Base-by-base conservation (phyloP, 2,888 invertebrate species). In the Noctua janthe region DNA sequence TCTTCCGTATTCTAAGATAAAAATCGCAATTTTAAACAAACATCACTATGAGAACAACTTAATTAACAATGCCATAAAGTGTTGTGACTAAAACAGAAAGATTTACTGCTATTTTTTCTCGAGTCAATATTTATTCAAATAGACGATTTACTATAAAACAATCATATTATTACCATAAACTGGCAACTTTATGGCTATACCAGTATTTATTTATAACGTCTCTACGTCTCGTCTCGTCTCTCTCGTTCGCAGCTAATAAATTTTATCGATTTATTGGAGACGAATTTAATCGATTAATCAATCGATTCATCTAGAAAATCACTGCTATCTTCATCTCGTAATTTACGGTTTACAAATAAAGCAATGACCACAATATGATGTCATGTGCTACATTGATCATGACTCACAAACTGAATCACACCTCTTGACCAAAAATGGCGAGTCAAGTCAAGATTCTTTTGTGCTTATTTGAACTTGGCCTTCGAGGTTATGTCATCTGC, bases 391-490 rank as follows among this genome's bases (percentile, higher is more conserved):
- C 80, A 78, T 76, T 49, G 69, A 54, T 59, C 59, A 69, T 90
- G 90, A 90, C 59, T 90, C 90, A 90, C 62, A 35, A 35, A 51
- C 74, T 89, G 89, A 90, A 71, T 90, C 90, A 90, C 89, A 86
- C 62, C 74, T 87, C 83, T 74, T 85, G 76, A 78, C 90, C 91
- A 88, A 87, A 90, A 85, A 86, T 84, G 90, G 90, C 76, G 23
- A 66, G 76, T 71, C 82, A 76, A 80, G 76, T 74, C 75, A 72
- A 88, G 82, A 84, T 77, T 83, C 78, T 88, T 89, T 82, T 86
- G 76, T 71, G 78, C 83, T 86, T 87, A 89, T 89, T 84, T 89
- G 90, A 89, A 85, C 90, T 90, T 90, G 90, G 78, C 90, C 89
- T 90, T 85, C 81, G 6, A 49, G 11, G 78, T 90, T 88, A 85